These are phyloP conservation scores for Frieseomelitta varia DNA, from an alignment of 1,140 invertebrate species.

Conservation along the genomic window DNA sequence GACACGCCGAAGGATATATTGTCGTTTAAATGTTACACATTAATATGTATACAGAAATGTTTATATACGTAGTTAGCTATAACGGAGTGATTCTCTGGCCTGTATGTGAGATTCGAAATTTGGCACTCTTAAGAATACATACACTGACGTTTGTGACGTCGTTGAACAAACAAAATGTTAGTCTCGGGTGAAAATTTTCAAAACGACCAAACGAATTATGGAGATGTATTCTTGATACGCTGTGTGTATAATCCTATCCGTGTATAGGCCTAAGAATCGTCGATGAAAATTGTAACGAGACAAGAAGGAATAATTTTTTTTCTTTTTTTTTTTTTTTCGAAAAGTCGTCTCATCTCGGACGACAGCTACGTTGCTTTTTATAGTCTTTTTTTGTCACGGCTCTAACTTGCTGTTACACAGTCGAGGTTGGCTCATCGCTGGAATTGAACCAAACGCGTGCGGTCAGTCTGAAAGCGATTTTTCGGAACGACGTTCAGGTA, in stretches of 20 bases:
- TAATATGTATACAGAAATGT: constrained; percentile 54
- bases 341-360: constrained; percentile 26
- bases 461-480: constrained; percentile 26
- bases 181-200: background rate
- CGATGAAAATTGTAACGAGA: constrained; percentile 57
- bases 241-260: background rate
- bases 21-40: constrained; percentile 67
- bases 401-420: constrained; percentile 41
- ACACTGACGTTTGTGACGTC: background rate
- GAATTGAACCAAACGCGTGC: constrained; percentile 42
- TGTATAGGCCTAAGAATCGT: constrained; percentile 35
- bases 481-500: constrained; percentile 21
- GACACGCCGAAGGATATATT: constrained; percentile 45
- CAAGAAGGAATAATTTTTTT: background rate
- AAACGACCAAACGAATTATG: background rate
- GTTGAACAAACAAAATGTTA: background rate
- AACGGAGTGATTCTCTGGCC: background rate
- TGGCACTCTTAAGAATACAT: background rate
- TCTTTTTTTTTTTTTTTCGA: constrained; percentile 26
- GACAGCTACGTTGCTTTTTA: constrained; percentile 53
- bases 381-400: constrained; percentile 37
- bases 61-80: constrained; percentile 64
- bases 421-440: constrained; percentile 34
- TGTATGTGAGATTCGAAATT: background rate
- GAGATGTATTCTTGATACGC: background rate